A percentile compares a stretch with the other conserved stretches of the same genome.
These are phyloP conservation scores for Arbacia lixula DNA, from an alignment of 53 echinoderm and acorn worm genomes.

Conservation along the genomic window DNA sequence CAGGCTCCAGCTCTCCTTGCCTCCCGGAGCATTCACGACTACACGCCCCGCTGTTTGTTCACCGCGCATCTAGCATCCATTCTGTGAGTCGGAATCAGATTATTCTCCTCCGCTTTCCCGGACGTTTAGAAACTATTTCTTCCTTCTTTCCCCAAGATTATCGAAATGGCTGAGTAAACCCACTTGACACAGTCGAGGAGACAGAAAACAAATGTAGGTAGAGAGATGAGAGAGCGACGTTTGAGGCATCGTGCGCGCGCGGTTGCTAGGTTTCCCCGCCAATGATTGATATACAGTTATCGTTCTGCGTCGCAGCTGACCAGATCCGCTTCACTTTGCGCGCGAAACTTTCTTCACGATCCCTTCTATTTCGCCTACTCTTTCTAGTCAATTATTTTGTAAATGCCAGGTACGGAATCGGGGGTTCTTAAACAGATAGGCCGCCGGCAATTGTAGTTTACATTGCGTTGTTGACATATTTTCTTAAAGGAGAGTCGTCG, in stretches of 20 bases:
- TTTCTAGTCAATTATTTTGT: too few species aligned
- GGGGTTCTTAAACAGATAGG: too few species aligned
- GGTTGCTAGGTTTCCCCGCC: slow-evolving; percentile 45
- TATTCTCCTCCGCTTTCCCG: background rate
- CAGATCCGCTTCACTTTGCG: background rate
- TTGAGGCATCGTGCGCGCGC: slow-evolving; percentile 13
- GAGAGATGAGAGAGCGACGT: background rate
- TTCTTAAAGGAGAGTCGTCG: too few species aligned
- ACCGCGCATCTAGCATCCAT: slow-evolving; percentile 26
- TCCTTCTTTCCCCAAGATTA: background rate
- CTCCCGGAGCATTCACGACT: slow-evolving; percentile 23
- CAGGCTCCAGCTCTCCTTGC: background rate
- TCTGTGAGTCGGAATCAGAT: slow-evolving; percentile 25
- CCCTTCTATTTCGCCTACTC: too few species aligned
- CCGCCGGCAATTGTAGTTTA: too few species aligned
- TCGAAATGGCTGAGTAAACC: slow-evolving; percentile 36
- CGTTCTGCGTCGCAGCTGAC: background rate
- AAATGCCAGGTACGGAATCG: too few species aligned
- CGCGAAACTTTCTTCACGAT: slow-evolving; percentile 1
- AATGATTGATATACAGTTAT: slow-evolving; percentile 42
- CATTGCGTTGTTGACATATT: too few species aligned
- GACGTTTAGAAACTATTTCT: slow-evolving; percentile 6
- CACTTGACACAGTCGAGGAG: slow-evolving; percentile 9
- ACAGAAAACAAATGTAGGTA: background rate
- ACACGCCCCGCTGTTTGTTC: slow-evolving; percentile 12